phyloP scores from a whole-genome alignment of 2,113 vertebrate genomes.

The Prochilodus magdalenae region DNA sequence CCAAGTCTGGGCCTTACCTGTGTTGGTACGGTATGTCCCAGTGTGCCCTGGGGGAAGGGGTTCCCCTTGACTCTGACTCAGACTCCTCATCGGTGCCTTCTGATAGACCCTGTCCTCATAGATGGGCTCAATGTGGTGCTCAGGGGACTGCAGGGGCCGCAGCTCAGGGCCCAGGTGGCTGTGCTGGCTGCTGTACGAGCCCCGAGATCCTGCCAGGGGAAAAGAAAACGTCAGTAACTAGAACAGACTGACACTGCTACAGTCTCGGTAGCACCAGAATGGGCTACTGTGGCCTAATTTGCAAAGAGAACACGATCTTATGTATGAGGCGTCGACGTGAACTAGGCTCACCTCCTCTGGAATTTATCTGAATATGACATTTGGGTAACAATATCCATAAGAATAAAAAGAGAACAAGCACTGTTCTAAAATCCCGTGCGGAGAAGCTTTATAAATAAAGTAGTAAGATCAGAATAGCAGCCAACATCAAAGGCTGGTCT shows the following conservation, averaged over 20 bases:
- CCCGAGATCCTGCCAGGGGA: constrained; percentile 85
- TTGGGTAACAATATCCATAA: neutral
- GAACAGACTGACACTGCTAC: neutral
- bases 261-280: neutral
- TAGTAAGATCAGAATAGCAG: neutral
- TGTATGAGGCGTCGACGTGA: neutral
- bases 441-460: too few species aligned
- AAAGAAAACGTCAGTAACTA: neutral
- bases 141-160: constrained; percentile 94
- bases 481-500: neutral
- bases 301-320: neutral
- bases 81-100: constrained; percentile 96
- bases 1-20: constrained; percentile 78
- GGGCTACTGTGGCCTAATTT: neutral
- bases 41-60: constrained; percentile 84
- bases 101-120: constrained; percentile 97
- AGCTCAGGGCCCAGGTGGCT: constrained; percentile 89
- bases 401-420: neutral
- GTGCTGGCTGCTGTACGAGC: constrained; percentile 95
- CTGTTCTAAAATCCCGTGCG: too few species aligned
- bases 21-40: constrained; percentile 92
- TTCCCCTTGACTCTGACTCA: constrained; percentile 96
- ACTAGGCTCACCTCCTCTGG: neutral
- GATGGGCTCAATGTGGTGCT: constrained; percentile 97
- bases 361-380: neutral